Evolutionary conservation across 2,888 invertebrate species (phyloP), one percentile per base, ranked within the genome.

Genomic region (Venusia cambrica): DNA sequence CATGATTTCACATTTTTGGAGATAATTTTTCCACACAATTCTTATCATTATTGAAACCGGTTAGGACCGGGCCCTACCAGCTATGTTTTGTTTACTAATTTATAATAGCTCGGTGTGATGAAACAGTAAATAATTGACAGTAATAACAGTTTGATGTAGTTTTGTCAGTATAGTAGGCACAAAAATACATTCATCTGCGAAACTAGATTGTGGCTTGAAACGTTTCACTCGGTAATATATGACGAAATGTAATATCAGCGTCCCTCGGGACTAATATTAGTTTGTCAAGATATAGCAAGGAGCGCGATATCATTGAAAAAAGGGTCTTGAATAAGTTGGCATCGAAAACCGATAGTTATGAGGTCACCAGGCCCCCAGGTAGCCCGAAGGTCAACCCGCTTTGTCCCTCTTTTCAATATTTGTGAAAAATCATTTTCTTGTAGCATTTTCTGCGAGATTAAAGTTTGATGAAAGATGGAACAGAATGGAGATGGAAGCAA

Each of bases 211-310:
- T n/a, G n/a, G n/a, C n/a, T n/a, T n/a, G n/a, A n/a, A n/a, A n/a
- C n/a, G n/a, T n/a, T n/a, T n/a, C n/a, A n/a, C n/a, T n/a, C 10
- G 11, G 14, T 18, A 13, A 32, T 38, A 29, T 45, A 39, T 38
- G 39, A 11, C 19, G 22, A 28, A 16, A 37, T 33, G 38, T 46
- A 46, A 48, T 45, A 48, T 43, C 40, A 25, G 33, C 29, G 24
- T 27, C 38, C 49, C 40, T 32, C n/a, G n/a, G n/a, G 28, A 30
- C 35, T 41, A 35, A 54, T 50, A 54, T 54, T 51, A 51, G 48
- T 54, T 51, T 48, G 45, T 48, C 41, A 45, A 39, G 44, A 50
- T 45, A 44, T 40, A 28, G 37, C 30, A 28, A 18, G 5, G 13
- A 12, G 17, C 9, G 27, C 27, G 36, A 27, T 42, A 38, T 45